Evolutionary conservation across 2,113 vertebrate species (phyloP), one percentile per base, ranked within the genome.

Genomic region (Leptobrachium leishanense): DNA sequence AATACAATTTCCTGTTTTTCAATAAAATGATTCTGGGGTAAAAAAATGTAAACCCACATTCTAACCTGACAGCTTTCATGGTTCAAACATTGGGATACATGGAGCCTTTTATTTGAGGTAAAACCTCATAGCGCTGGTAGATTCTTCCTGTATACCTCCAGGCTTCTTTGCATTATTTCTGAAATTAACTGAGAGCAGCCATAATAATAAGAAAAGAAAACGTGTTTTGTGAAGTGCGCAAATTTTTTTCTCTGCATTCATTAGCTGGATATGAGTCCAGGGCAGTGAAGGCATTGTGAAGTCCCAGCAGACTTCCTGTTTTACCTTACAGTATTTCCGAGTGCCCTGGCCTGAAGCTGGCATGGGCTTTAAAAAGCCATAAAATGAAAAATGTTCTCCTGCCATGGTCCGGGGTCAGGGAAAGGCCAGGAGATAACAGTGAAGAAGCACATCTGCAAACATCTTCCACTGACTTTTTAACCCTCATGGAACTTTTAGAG

Each of bases 281-380:
- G 13, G 55, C 10, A 59, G 13, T 59, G 55, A 59, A 59, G 9
- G 40, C 68, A 53, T 71, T 71, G 5, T 53, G 54, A 50, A 39
- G 46, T 55, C 64, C 67, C 66, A 55, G 46, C 46, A 76, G 46
- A 42, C 76, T 62, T 77, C 76, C 76, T 77, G 76, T 71, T 77
- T 63, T 71, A 41, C n/a, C 12, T 5, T n/a, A 6, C 42, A 9
- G 31, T 11, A 55, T 10, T 77, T 77, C 76, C 76, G 68, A 71
- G 67, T 77, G 76, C 76, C 67, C 20, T 54, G 66, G 50, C 44
- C 39, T 72, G 69, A 9, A 31, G 20, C 43, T 71, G 76, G 76
- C 55, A 77, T 62, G 11, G 2, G 9, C 13, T n/a, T 59, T n/a
- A 6, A 8, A 20, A 64, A 68, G 68, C 42, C 67, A 77, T 63